Evolutionary conservation across 2,888 invertebrate species (phyloP).

Genomic region (Callosobruchus maculatus): DNA sequence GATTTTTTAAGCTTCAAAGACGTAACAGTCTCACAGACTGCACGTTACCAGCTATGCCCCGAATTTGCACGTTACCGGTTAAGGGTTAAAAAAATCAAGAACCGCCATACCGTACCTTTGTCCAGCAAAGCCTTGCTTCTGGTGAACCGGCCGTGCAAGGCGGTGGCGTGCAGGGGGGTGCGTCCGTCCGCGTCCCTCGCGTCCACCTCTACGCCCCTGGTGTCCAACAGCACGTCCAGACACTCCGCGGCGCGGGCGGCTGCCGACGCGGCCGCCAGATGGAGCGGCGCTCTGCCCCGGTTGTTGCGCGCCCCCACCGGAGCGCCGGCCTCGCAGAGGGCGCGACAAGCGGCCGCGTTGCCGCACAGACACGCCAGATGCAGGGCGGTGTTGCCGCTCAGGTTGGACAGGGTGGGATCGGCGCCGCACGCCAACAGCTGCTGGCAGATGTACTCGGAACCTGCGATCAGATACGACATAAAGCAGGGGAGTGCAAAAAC

Average conservation of each 20-base stretch:
- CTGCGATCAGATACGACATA: no score
- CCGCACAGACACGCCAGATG: constrained; percentile 62
- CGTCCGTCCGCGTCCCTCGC: constrained; percentile 57
- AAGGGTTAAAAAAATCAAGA: constrained; percentile 28
- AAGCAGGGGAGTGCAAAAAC: no score
- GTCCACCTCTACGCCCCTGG: constrained; percentile 54
- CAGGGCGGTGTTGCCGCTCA: constrained; percentile 58
- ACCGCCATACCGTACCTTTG: constrained; percentile 52
- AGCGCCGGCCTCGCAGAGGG: constrained; percentile 52
- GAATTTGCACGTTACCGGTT: no score
- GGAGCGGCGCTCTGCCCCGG: constrained; percentile 52
- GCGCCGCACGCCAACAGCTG: constrained; percentile 54
- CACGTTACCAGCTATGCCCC: neutral
- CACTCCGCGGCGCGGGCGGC: constrained; percentile 60
- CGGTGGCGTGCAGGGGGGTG: constrained; percentile 64
- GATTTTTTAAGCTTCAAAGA: no score
- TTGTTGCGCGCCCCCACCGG: constrained; percentile 55
- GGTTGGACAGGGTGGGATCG: constrained; percentile 56
- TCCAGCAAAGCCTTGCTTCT: constrained; percentile 60
- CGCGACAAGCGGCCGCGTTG: constrained; percentile 53
- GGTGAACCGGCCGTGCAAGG: constrained; percentile 61
- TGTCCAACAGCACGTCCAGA: constrained; percentile 53
- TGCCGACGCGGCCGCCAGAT: constrained; percentile 59
- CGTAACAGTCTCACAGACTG: no score
- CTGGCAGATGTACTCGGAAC: constrained; percentile 33